A percentile compares a stretch with the other conserved stretches of the same genome.
Conservation (phyloP, 2,888 invertebrate genomes). For the Drosophila fulvimacula region DNA sequence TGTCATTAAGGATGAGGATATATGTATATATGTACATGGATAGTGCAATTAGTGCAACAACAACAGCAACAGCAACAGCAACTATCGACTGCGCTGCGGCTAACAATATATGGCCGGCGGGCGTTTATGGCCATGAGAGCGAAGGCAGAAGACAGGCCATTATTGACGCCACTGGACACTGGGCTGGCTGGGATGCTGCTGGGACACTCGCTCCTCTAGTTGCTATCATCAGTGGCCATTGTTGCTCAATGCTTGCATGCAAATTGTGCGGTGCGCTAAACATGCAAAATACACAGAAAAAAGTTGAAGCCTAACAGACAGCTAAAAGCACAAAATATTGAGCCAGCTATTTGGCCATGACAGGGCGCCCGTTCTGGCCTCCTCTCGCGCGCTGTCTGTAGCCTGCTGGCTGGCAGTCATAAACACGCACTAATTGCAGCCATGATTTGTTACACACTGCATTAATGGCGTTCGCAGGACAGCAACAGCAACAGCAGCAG, state of each 20-base stretch:
- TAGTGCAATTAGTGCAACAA: slow-evolving; percentile 72
- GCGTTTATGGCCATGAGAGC: slow-evolving; percentile 74
- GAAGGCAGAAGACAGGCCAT: slow-evolving; percentile 75
- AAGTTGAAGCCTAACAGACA: slow-evolving; percentile 36
- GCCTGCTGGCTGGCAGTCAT: slow-evolving; percentile 69
- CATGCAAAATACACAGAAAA: slow-evolving; percentile 50
- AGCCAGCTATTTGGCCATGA: slow-evolving; percentile 48
- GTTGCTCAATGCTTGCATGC: slow-evolving; percentile 61
- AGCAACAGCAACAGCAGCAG: slow-evolving; percentile 33
- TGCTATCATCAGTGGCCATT: slow-evolving; percentile 42
- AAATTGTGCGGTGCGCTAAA: slow-evolving; percentile 65
- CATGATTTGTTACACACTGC: slow-evolving; percentile 79
- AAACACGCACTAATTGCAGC: slow-evolving; percentile 82
- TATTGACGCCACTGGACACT: slow-evolving; percentile 79
- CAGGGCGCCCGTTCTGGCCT: slow-evolving; percentile 8
- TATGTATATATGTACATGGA: slow-evolving; percentile 35
- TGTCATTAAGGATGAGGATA: slow-evolving; percentile 63
- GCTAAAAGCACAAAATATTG: slow-evolving; percentile 64
- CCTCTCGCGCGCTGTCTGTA: background rate
- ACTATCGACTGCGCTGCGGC: slow-evolving; percentile 74
- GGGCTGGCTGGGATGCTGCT: slow-evolving; percentile 26
- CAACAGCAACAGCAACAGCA: slow-evolving; percentile 48
- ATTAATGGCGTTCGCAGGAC: slow-evolving; percentile 73
- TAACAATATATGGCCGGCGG: slow-evolving; percentile 75
- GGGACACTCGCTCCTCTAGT: slow-evolving; percentile 3